Percentiles rank a stretch among this genome's conserved stretches.
Conservation (phyloP, 2,888 invertebrate genomes). For the Amaurobius ferox region DNA sequence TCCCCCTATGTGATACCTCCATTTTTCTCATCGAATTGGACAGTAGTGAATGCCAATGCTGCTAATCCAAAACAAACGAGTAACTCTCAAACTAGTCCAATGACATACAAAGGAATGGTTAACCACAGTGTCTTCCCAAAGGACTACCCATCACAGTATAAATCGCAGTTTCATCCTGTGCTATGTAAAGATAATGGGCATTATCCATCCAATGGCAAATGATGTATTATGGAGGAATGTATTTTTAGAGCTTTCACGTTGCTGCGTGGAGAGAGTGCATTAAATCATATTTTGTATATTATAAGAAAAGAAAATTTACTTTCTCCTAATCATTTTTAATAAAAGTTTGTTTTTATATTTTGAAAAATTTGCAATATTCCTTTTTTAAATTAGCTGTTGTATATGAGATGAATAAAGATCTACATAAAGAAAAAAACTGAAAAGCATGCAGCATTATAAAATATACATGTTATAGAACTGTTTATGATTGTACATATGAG, state of each 20-base stretch:
- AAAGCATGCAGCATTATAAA: background rate
- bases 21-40: constrained; percentile 63
- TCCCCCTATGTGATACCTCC: constrained; percentile 69
- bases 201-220: constrained; percentile 70
- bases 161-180: constrained; percentile 60
- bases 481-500: background rate
- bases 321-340: background rate
- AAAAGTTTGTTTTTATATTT: constrained; percentile 10
- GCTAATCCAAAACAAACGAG: constrained; percentile 25
- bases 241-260: constrained; percentile 55
- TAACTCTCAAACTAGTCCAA: constrained; percentile 57
- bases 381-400: constrained; percentile 1
- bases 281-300: constrained; percentile 23
- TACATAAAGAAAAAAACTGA: background rate
- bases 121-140: constrained; percentile 72
- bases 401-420: background rate
- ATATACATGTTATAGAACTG: background rate
- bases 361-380: background rate
- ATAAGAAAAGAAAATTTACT: constrained; percentile 8
- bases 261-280: constrained; percentile 10
- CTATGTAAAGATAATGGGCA: constrained; percentile 70
- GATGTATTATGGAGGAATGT: constrained; percentile 37
- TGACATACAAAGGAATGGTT: constrained; percentile 61
- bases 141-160: constrained; percentile 62
- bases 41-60: constrained; percentile 45